Evolutionary conservation across 2,888 invertebrate genomes (phyloP).

Genomic region (Nymphalis urticae): DNA sequence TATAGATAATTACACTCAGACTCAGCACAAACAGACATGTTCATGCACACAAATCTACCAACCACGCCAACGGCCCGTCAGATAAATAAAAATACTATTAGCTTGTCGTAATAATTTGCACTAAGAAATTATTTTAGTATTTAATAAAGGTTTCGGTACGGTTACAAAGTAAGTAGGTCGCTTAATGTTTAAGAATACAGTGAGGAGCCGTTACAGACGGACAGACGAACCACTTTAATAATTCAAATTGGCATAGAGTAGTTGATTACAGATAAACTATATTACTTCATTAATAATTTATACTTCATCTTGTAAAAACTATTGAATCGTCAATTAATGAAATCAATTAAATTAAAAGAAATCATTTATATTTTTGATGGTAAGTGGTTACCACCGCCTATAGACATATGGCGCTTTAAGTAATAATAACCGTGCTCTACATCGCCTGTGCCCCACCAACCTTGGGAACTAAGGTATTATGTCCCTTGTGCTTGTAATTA

Average conservation of each 20-base stretch:
- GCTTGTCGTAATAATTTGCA: neutral
- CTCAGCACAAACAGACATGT: too few relatives aligned
- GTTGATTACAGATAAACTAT: neutral
- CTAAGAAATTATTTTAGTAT: constrained; percentile 14
- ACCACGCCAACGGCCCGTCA: too few relatives aligned
- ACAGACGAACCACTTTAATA: constrained; percentile 32
- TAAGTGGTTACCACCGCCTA: too few relatives aligned
- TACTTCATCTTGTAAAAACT: neutral
- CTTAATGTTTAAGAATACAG: constrained; percentile 24
- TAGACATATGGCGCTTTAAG: too few relatives aligned
- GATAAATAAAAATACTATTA: too few relatives aligned
- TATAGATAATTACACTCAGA: too few relatives aligned
- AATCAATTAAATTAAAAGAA: neutral
- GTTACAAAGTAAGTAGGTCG: constrained; percentile 28
- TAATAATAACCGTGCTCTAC: too few relatives aligned
- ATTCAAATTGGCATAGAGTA: constrained; percentile 32
- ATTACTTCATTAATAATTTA: neutral
- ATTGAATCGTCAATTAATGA: neutral
- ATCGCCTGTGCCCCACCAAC: too few relatives aligned
- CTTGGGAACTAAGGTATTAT: too few relatives aligned
- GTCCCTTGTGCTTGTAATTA: too few relatives aligned
- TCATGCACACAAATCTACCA: too few relatives aligned
- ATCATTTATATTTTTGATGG: too few relatives aligned
- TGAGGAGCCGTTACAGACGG: constrained; percentile 19
- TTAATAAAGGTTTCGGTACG: constrained; percentile 11